These are phyloP conservation scores for Halictus rubicundus DNA, from an alignment of 1,140 invertebrate species.

Conservation along the genomic window DNA sequence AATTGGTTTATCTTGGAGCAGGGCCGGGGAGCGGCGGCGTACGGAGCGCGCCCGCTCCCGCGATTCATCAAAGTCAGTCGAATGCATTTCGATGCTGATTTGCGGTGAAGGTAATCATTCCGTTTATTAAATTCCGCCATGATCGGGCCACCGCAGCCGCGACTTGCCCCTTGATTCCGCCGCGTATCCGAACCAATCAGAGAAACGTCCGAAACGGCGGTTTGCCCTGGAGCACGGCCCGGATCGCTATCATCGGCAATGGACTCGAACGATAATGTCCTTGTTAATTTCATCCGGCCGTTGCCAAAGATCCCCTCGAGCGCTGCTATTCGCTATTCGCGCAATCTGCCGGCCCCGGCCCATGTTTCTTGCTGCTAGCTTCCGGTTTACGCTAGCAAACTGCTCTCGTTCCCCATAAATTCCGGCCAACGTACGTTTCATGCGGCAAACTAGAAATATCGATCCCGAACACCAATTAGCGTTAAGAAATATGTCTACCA, in stretches of 20 bases:
- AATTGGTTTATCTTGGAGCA: conserved; percentile 63
- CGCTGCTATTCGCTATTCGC: neutral
- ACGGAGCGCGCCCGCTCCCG: conserved; percentile 11
- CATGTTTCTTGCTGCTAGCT: neutral
- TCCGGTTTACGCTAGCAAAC: neutral
- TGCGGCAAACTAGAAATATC: neutral
- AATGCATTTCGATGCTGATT: conserved; percentile 65
- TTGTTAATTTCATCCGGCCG: conserved; percentile 35
- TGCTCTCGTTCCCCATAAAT: neutral
- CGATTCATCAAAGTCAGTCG: conserved; percentile 65
- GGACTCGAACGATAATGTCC: conserved; percentile 31
- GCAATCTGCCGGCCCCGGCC: neutral
- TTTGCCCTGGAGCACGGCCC: conserved; percentile 56
- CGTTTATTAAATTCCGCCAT: conserved; percentile 66
- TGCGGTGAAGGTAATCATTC: conserved; percentile 66
- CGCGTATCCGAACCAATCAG: conserved; percentile 59
- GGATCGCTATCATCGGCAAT: conserved; percentile 67
- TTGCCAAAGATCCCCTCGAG: neutral
- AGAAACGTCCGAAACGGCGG: conserved; percentile 60
- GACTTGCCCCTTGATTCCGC: conserved; percentile 50
- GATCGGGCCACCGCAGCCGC: conserved; percentile 37
- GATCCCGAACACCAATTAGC: neutral
- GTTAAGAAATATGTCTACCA: too few species aligned
- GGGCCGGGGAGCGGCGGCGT: conserved; percentile 17
- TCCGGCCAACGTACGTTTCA: neutral